Conservation (phyloP, 2,113 vertebrate genomes). For the Dipodomys stephensi region DNA sequence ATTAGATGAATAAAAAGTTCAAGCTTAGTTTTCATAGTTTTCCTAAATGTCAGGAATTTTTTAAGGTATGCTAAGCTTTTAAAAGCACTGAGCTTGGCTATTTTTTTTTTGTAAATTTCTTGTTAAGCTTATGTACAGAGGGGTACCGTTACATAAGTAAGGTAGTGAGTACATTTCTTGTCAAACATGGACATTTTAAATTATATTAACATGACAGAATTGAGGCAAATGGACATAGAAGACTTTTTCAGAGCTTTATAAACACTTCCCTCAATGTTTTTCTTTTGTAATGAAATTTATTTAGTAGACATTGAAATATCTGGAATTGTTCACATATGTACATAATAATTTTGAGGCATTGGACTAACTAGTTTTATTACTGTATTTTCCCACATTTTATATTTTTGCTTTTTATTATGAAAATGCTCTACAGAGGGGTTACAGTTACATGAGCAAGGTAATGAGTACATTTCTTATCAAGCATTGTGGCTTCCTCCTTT, state of each 20-base stretch:
- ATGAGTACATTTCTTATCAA: too few species aligned
- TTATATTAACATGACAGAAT: background rate
- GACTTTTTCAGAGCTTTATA: constrained; percentile 41
- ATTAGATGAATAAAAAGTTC: constrained; percentile 6
- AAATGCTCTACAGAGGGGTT: too few species aligned
- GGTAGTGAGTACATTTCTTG: too few species aligned
- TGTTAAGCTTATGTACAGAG: too few species aligned
- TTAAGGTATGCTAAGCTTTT: background rate
- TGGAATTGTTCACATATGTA: background rate
- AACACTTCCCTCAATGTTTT: background rate
- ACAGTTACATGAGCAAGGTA: too few species aligned
- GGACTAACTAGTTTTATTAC: constrained; percentile 52
- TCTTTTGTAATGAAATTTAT: constrained; percentile 40
- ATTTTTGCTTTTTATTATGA: too few species aligned
- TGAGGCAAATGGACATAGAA: constrained; percentile 39
- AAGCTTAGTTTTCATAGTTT: constrained; percentile 4
- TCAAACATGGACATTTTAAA: background rate
- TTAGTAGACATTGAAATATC: constrained; percentile 39
- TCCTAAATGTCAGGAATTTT: background rate
- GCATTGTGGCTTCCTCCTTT: too few species aligned
- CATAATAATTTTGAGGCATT: constrained; percentile 46
- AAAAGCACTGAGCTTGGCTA: background rate
- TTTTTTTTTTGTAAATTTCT: too few species aligned
- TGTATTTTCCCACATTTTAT: constrained; percentile 55
- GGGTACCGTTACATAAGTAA: too few species aligned